Conservation (phyloP, 1,140 invertebrate genomes). For the Planococcus citri region DNA sequence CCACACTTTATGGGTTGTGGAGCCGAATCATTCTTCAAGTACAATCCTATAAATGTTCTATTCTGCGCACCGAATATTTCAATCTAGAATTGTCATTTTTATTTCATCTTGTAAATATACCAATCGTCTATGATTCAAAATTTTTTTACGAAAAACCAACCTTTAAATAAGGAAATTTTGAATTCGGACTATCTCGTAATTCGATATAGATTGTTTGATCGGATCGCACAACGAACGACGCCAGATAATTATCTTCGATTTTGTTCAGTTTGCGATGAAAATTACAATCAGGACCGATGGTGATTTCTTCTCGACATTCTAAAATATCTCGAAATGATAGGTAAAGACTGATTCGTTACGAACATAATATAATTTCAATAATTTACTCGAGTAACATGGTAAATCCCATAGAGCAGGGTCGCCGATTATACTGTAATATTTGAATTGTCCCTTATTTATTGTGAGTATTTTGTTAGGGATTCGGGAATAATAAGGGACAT, state of each 20-base stretch:
- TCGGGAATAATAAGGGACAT: no score
- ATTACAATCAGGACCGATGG: conserved; percentile 13
- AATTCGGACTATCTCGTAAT: neutral
- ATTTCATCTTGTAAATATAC: neutral
- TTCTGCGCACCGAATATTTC: conserved; percentile 1
- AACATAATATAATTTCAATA: neutral
- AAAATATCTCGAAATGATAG: neutral
- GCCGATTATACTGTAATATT: conserved; percentile 22
- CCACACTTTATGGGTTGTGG: neutral
- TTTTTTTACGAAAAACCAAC: neutral
- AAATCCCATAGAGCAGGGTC: conserved; percentile 22
- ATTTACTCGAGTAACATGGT: conserved; percentile 11
- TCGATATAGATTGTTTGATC: conserved; percentile 7
- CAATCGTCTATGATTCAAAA: no score
- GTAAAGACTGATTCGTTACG: neutral
- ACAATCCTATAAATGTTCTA: neutral
- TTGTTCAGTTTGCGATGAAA: conserved; percentile 15
- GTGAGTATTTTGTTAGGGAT: neutral
- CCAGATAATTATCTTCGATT: neutral
- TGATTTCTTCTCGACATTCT: conserved; percentile 14
- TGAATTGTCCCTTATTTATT: neutral
- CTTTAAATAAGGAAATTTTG: conserved; percentile 23
- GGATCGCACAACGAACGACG: conserved; percentile 18
- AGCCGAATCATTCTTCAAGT: neutral
- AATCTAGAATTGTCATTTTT: neutral